Evolutionary conservation across 2,888 invertebrate species (phyloP).

Genomic region (Periphyllus acericola): DNA sequence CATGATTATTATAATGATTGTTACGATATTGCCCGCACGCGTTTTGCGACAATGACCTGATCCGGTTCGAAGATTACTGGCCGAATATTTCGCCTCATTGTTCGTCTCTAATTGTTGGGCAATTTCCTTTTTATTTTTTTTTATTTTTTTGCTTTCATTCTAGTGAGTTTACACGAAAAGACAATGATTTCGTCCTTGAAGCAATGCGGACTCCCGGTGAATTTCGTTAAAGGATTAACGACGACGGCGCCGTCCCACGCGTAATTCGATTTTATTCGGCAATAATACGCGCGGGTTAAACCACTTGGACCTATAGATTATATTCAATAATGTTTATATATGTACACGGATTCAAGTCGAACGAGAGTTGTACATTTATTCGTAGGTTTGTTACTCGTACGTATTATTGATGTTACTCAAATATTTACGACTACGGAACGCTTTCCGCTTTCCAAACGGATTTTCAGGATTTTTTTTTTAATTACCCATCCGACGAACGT

Average conservation of each 20-base stretch:
- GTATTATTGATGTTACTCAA: neutral
- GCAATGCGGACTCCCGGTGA: neutral
- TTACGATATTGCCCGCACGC: neutral
- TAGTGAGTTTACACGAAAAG: neutral
- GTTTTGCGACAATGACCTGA: conserved; percentile 50
- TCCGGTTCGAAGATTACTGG: conserved; percentile 50
- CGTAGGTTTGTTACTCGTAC: too few relatives aligned
- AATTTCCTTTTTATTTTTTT: conserved; percentile 41
- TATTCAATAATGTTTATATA: neutral
- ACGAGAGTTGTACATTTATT: neutral
- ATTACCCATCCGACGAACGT: too few relatives aligned
- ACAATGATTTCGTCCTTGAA: conserved; percentile 49
- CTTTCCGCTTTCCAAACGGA: too few relatives aligned
- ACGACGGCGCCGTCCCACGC: neutral
- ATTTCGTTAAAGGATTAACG: neutral
- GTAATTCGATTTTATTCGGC: conserved; percentile 4
- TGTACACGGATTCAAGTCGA: too few relatives aligned
- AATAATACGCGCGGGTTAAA: neutral
- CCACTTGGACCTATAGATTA: neutral
- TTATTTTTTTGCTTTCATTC: neutral
- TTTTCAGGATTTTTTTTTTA: too few relatives aligned
- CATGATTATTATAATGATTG: neutral
- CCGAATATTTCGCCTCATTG: conserved; percentile 49
- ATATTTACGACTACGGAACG: neutral
- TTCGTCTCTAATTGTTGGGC: conserved; percentile 53